phyloP scores from a whole-genome alignment of 1,140 invertebrate species.

The Aphelinus atriplicis region DNA sequence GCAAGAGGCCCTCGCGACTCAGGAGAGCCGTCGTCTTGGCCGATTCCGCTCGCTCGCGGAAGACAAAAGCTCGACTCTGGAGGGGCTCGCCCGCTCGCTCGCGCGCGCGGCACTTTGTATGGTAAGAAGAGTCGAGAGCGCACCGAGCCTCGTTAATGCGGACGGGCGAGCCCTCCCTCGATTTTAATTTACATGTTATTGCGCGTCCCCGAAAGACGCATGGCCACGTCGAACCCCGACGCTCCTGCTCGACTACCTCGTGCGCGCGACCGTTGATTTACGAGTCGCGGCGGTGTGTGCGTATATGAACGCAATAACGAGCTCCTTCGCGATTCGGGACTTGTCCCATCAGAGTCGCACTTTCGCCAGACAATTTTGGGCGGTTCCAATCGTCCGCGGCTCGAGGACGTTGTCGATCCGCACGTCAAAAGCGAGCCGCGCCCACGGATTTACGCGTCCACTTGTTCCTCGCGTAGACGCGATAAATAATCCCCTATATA shows the following conservation, averaged over 20 bases:
- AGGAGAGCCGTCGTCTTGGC: neutral
- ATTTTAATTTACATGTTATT: constrained; percentile 34
- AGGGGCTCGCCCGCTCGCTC: neutral
- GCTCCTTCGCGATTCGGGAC: neutral
- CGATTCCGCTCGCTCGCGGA: neutral
- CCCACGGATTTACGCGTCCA: too few species aligned
- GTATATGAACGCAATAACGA: constrained; percentile 6
- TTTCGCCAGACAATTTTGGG: too few species aligned
- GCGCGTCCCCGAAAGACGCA: neutral
- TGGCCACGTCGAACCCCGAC: too few species aligned
- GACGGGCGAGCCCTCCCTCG: neutral
- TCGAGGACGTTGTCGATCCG: constrained; percentile 11
- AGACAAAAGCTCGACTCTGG: neutral
- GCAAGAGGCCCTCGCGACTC: neutral
- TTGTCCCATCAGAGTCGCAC: too few species aligned
- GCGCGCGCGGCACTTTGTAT: constrained; percentile 11
- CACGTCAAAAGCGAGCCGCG: neutral
- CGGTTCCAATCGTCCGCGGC: too few species aligned
- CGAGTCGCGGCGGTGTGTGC: too few species aligned
- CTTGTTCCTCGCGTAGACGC: constrained; percentile 6
- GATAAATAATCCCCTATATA: neutral
- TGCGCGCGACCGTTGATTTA: too few species aligned
- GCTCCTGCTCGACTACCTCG: too few species aligned
- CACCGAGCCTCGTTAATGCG: constrained; percentile 10
- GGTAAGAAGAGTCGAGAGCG: constrained; percentile 23